phyloP scores from a whole-genome alignment of 2,113 vertebrate genomes.

The Callipepla californica region DNA sequence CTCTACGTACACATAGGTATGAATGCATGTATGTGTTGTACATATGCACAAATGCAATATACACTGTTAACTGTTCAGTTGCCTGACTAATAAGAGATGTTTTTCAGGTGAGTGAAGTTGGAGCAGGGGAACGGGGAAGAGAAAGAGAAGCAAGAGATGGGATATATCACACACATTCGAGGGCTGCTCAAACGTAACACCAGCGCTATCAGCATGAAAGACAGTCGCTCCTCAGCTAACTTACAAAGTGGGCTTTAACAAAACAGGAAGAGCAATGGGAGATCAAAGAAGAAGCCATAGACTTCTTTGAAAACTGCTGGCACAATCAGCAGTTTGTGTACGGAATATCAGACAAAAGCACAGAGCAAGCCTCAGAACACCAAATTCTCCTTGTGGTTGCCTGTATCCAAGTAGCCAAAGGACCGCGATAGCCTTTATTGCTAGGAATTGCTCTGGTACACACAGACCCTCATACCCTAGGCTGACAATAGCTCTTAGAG shows the following conservation, averaged over 20 bases:
- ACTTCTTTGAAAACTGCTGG: neutral
- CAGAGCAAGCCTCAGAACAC: neutral
- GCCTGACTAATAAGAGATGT: neutral
- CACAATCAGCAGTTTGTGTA: neutral
- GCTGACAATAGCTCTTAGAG: neutral
- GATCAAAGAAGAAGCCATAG: neutral
- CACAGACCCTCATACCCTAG: neutral
- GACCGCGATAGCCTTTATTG: neutral
- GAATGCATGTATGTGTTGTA: neutral
- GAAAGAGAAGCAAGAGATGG: neutral
- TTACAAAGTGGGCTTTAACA: neutral
- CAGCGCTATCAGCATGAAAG: neutral
- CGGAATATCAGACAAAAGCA: neutral
- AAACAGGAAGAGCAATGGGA: neutral
- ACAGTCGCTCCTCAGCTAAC: neutral
- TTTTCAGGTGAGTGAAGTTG: neutral
- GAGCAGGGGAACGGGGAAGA: neutral
- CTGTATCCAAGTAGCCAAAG: neutral
- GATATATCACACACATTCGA: neutral
- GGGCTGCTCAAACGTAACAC: neutral
- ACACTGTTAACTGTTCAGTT: neutral
- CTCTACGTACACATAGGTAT: accelerated
- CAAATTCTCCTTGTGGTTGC: neutral
- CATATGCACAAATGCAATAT: neutral
- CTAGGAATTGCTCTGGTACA: neutral